These are phyloP conservation scores for Gymnogyps californianus DNA, from an alignment of 2,113 vertebrate genomes.

Conservation along the genomic window DNA sequence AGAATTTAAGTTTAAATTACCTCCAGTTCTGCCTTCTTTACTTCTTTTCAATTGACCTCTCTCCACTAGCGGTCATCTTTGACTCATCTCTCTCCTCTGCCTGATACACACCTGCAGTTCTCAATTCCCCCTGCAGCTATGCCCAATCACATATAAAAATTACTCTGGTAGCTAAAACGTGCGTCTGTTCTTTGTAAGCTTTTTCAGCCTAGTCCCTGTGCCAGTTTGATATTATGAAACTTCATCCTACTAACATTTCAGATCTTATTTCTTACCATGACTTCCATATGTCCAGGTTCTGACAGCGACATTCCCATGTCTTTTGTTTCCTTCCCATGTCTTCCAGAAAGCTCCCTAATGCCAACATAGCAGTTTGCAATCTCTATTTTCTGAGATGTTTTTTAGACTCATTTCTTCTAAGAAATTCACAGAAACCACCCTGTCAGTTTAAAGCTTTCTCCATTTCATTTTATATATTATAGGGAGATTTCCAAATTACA, in stretches of 20 bases:
- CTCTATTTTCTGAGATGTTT: not conserved
- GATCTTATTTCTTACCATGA: not conserved
- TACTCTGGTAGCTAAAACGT: not conserved
- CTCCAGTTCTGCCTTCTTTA: not conserved
- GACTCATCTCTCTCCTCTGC: slow-evolving; percentile 11
- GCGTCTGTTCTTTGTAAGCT: not conserved
- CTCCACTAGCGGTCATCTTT: slow-evolving; percentile 15
- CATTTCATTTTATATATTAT: not conserved
- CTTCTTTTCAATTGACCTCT: slow-evolving; percentile 25
- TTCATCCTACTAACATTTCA: not conserved
- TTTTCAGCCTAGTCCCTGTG: not conserved
- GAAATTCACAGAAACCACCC: not conserved
- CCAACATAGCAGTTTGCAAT: not conserved
- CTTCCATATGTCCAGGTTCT: not conserved
- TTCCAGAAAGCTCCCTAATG: not conserved
- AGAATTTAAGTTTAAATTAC: slow-evolving; percentile 33
- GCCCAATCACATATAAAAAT: not conserved
- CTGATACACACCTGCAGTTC: slow-evolving; percentile 21
- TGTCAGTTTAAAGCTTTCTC: not conserved
- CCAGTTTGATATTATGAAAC: not conserved
- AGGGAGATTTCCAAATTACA: not conserved
- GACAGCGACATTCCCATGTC: not conserved
- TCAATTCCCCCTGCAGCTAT: slow-evolving; percentile 21
- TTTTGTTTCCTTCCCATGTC: not conserved
- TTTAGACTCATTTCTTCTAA: not conserved